These are phyloP conservation scores for Dasyurus viverrinus DNA, from an alignment of 2,113 vertebrate species.

Conservation along the genomic window DNA sequence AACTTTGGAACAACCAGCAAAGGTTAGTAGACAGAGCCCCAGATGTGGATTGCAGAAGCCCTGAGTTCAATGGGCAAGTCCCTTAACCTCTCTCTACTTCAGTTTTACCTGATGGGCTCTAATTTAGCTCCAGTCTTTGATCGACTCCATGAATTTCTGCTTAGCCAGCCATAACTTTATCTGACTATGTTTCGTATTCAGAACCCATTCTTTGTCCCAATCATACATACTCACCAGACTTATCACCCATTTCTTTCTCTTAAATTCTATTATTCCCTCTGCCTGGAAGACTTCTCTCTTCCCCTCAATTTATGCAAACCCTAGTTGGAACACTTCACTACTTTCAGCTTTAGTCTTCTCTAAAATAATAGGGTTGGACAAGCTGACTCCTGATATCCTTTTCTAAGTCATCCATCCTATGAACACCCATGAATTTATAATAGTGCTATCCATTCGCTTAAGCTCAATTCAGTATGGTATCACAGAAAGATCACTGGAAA, in stretches of 20 bases:
- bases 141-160: not conserved
- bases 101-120: not conserved
- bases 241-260: not conserved
- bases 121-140: not conserved
- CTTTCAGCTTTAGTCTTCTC: not conserved
- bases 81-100: not conserved
- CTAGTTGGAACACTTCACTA: not conserved
- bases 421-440: not conserved
- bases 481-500: not conserved
- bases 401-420: not conserved
- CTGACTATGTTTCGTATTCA: not conserved
- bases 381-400: constrained; percentile 21
- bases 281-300: not conserved
- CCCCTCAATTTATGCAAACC: not conserved
- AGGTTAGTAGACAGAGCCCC: not conserved
- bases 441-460: not conserved
- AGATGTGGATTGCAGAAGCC: not conserved
- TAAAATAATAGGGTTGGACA: constrained; percentile 2
- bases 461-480: not conserved
- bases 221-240: not conserved
- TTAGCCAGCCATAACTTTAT: not conserved
- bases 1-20: not conserved
- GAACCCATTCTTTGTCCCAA: not conserved
- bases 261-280: not conserved
- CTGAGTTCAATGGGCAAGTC: not conserved